Conservation (phyloP, 2,113 vertebrate species). For the Corydoras sp. region DNA sequence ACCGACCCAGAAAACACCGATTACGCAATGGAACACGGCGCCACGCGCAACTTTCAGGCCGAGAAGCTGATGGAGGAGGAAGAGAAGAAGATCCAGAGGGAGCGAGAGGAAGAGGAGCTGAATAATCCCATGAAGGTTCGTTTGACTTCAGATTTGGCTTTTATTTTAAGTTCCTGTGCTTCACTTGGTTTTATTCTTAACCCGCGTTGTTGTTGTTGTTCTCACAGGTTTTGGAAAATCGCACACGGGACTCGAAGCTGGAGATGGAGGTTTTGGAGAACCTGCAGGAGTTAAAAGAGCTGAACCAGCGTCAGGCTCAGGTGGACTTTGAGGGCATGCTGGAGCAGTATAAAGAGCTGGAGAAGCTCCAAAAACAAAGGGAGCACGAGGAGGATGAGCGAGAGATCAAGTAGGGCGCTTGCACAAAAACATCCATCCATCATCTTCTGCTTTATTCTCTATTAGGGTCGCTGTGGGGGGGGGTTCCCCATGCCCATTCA, state of each 20-base stretch:
- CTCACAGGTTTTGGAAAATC: slow-evolving; percentile 86
- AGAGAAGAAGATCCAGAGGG: slow-evolving; percentile 80
- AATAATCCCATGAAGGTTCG: slow-evolving; percentile 98
- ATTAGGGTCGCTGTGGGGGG: too few relatives aligned
- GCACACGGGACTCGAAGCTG: slow-evolving; percentile 92
- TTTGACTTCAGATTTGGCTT: background rate
- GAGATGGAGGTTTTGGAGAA: slow-evolving; percentile 98
- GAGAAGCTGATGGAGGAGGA: slow-evolving; percentile 93
- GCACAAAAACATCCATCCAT: too few relatives aligned
- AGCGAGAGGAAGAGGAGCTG: slow-evolving; percentile 90
- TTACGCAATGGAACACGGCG: slow-evolving; percentile 92
- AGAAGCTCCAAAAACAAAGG: slow-evolving; percentile 66
- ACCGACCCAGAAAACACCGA: slow-evolving; percentile 95
- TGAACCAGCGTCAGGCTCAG: slow-evolving; percentile 91
- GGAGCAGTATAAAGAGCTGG: slow-evolving; percentile 67
- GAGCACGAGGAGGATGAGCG: slow-evolving; percentile 82
- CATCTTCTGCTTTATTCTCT: too few relatives aligned
- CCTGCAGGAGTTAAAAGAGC: slow-evolving; percentile 92
- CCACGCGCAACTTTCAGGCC: slow-evolving; percentile 90
- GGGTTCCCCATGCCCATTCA: too few relatives aligned
- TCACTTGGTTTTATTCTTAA: background rate
- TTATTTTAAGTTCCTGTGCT: too few relatives aligned
- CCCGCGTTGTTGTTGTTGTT: background rate
- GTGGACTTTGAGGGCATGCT: slow-evolving; percentile 90
- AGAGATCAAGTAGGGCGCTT: slow-evolving; percentile 72